phyloP scores from a whole-genome alignment of 2,888 invertebrate genomes.

The Choreutis nemorana region DNA sequence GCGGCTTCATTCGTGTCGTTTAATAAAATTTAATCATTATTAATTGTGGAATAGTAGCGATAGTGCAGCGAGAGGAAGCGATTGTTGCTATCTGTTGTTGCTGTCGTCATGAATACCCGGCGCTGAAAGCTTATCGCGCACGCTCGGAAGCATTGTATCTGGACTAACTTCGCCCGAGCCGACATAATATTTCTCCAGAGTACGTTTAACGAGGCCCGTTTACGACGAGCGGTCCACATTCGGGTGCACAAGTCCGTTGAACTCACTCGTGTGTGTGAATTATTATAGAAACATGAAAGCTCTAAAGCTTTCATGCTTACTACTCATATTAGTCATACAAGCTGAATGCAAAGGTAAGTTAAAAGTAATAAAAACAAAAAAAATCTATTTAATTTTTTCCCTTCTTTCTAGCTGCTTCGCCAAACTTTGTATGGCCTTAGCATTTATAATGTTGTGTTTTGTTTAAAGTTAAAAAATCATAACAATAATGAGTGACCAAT shows the following conservation, averaged over 20 bases:
- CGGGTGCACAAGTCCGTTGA: slow-evolving; percentile 24
- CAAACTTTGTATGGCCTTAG: too few species aligned
- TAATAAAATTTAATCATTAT: too few species aligned
- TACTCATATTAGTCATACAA: slow-evolving; percentile 16
- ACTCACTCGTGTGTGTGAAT: slow-evolving; percentile 22
- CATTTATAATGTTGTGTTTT: too few species aligned
- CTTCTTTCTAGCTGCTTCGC: too few species aligned
- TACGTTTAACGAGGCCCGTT: slow-evolving; percentile 27
- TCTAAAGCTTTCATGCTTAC: slow-evolving; percentile 17
- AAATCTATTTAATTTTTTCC: too few species aligned
- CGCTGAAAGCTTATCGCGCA: slow-evolving; percentile 31
- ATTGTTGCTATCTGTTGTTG: too few species aligned
- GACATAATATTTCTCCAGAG: slow-evolving; percentile 25
- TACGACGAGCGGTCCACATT: slow-evolving; percentile 18
- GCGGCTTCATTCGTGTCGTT: too few species aligned
- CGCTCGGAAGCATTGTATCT: slow-evolving; percentile 39
- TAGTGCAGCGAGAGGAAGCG: slow-evolving; percentile 14
- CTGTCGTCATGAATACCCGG: slow-evolving; percentile 6
- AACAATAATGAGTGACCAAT: too few species aligned
- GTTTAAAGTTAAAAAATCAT: too few species aligned
- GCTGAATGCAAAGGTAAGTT: slow-evolving; percentile 22
- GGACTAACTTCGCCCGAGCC: slow-evolving; percentile 29
- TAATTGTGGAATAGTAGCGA: too few species aligned
- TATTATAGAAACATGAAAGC: slow-evolving; percentile 23
- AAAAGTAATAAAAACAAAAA: too few species aligned